Percentiles rank a stretch among this genome's conserved stretches.
Evolutionary conservation across 2,888 invertebrate genomes (phyloP).

Genomic region (Drosophila parthenogenetica): DNA sequence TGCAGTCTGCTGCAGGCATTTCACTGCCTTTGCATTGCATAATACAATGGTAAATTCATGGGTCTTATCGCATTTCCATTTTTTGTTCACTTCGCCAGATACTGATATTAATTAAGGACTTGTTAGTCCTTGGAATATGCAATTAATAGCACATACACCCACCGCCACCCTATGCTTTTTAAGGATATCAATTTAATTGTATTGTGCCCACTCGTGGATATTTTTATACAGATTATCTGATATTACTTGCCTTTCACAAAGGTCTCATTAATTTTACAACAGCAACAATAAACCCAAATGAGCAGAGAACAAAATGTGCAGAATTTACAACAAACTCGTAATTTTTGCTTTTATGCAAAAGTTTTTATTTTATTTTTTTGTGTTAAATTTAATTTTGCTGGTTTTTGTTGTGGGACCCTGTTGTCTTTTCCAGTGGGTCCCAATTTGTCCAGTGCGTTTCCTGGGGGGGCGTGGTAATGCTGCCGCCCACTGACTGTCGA

Average conservation of each 20-base stretch:
- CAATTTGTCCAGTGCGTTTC: conserved; percentile 70
- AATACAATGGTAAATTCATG: conserved; percentile 17
- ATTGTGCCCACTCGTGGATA: background rate
- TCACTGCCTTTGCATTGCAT: conserved; percentile 1
- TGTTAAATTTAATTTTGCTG: conserved; percentile 22
- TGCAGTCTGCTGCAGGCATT: background rate
- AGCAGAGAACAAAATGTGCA: background rate
- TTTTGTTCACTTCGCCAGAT: background rate
- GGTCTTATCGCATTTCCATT: conserved; percentile 30
- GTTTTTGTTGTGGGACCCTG: conserved; percentile 2
- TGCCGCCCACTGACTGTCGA: conserved; percentile 54
- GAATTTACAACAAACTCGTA: conserved; percentile 21
- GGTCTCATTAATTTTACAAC: conserved; percentile 36
- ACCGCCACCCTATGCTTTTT: background rate
- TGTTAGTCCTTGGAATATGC: background rate
- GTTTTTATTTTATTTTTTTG: conserved; percentile 22
- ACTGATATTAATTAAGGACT: conserved; percentile 6
- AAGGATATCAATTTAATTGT: conserved; percentile 2
- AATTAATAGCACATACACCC: background rate
- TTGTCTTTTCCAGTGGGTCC: conserved; percentile 28
- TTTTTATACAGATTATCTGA: conserved; percentile 27
- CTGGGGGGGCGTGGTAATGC: conserved; percentile 40
- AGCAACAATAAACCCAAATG: conserved; percentile 7
- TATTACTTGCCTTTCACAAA: conserved; percentile 10
- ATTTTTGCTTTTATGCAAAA: conserved; percentile 37